phyloP scores from a whole-genome alignment of 2,113 vertebrate species.

The Amblyornis subalaris region DNA sequence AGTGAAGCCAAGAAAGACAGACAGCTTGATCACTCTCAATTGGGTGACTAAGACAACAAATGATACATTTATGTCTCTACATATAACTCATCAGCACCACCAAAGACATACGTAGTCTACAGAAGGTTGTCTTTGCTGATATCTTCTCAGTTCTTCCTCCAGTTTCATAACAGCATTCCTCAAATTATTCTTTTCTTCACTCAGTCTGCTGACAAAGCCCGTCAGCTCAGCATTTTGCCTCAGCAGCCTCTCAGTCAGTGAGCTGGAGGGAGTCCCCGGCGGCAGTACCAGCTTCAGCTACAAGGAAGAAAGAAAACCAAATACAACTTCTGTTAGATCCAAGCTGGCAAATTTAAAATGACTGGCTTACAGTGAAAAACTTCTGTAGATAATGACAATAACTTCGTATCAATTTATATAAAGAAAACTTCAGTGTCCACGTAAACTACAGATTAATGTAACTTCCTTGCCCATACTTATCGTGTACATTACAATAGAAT shows the following conservation, averaged over 20 bases:
- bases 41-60: not conserved
- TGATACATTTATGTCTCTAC: not conserved
- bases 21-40: not conserved
- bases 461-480: not conserved
- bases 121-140: constrained; percentile 68
- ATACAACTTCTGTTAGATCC: not conserved
- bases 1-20: not conserved
- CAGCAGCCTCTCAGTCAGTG: constrained; percentile 86
- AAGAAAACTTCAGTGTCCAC: not conserved
- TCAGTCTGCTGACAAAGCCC: constrained; percentile 88
- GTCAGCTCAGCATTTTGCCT: constrained; percentile 92
- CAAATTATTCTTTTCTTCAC: constrained; percentile 93
- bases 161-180: constrained; percentile 84
- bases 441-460: not conserved
- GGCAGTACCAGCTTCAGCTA: constrained; percentile 66
- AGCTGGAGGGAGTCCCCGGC: constrained; percentile 69
- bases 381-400: not conserved
- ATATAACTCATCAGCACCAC: not conserved
- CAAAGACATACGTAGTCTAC: constrained; percentile 69
- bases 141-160: constrained; percentile 83
- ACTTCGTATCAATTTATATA: not conserved
- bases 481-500: not conserved
- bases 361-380: not conserved
- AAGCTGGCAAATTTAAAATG: not conserved
- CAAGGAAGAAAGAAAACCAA: not conserved